Evolutionary conservation across 2,113 vertebrate species (phyloP).

Genomic region (Elephantulus edwardii): DNA sequence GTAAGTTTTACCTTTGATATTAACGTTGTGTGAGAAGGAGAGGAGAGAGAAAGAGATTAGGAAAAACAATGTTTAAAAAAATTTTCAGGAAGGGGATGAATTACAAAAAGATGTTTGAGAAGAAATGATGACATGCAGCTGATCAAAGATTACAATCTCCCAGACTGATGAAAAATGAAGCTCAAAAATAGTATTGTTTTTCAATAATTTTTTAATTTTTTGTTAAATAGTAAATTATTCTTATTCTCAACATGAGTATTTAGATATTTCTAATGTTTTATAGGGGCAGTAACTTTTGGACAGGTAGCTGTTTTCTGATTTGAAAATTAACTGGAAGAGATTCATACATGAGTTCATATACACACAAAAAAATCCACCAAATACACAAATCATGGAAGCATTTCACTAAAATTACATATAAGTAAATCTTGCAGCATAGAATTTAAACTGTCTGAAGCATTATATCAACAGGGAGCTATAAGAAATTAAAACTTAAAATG

Average conservation of each 20-base stretch:
- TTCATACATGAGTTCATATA: too few species aligned
- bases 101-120: neutral
- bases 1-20: neutral
- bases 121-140: neutral
- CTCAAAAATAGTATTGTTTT: neutral
- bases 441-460: too few species aligned
- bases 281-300: neutral
- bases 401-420: too few species aligned
- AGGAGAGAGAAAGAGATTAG: neutral
- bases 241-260: neutral
- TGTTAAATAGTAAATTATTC: neutral
- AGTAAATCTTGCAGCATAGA: too few species aligned
- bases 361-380: too few species aligned
- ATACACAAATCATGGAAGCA: too few species aligned
- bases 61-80: neutral
- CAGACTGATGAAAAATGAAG: neutral
- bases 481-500: too few species aligned
- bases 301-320: too few species aligned
- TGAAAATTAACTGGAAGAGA: too few species aligned
- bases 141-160: neutral
- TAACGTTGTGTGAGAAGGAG: neutral
- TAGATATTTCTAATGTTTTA: neutral
- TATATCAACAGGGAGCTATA: too few species aligned
- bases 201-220: too few species aligned
- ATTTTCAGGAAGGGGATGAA: neutral